Evolutionary conservation across 2,797 vertebrate species (phyloP), one percentile per base, ranked within the genome.

Genomic region (Rhadinocentrus ornatus): DNA sequence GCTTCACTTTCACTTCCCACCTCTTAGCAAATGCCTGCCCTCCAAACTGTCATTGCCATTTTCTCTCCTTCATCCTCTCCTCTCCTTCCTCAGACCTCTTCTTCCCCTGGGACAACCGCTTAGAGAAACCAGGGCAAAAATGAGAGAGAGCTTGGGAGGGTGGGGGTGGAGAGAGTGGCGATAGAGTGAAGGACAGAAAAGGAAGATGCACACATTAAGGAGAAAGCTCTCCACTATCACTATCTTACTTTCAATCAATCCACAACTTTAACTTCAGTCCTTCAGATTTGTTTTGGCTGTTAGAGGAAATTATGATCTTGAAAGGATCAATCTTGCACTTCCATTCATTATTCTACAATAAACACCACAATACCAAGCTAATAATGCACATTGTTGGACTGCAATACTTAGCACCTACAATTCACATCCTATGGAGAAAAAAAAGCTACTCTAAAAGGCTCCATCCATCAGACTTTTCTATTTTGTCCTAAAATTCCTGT

Each of bases 21-120:
- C 39, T 75, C 70, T 67, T 3, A 78, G 70, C 58, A 73, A 67
- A 82, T 0, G 70, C 74, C 68, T 86, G 87, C 71, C 89, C 88
- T 89, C 88, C 82, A 84, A 91, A 87, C 62, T 77, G 75, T 84
- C 87, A 85, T 77, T 87, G 82, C 75, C 83, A 73, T 78, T 85
- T 89, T 84, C 74, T 73, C 78, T 86, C 84, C 65, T 86, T 76
- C 82, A 86, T 87, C 88, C 69, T 85, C 62, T 84, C 64, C 57
- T 55, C 81, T 77, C 71, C 46, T 67, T 75, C 68, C 66, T 81
- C 66, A 0, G 79, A 81, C 86, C 81, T 57, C 78, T 60, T 48
- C 69, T 68, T 72, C 86, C 79, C 81, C 56, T 1, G 66, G 77
- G 89, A 87, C 64, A 12, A 48, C 22, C 39, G 50, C 84, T 82